Conservation (phyloP, 2,888 invertebrate species). For the Melikaiella ostensackeni region DNA sequence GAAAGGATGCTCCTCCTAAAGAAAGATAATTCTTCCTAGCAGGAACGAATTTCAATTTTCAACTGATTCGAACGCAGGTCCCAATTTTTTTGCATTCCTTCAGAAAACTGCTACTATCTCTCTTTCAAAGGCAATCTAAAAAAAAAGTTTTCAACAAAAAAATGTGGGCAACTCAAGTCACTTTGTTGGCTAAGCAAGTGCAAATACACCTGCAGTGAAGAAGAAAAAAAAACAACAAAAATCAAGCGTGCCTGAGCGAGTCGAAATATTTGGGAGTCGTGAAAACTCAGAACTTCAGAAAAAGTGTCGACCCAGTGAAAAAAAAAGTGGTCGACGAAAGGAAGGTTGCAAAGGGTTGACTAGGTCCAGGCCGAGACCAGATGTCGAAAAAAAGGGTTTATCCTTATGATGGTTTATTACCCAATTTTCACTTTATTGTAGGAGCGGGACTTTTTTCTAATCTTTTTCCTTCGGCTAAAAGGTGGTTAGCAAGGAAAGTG, state of each 20-base stretch:
- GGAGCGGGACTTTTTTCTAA: conserved; percentile 47
- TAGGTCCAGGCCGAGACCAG: not conserved
- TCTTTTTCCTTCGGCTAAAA: conserved; percentile 48
- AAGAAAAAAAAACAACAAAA: conserved; percentile 9
- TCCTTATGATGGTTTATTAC: conserved; percentile 53
- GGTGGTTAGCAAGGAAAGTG: conserved; percentile 41
- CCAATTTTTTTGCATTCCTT: conserved; percentile 28
- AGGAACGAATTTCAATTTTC: conserved; percentile 14
- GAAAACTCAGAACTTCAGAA: not conserved
- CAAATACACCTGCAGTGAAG: conserved; percentile 20
- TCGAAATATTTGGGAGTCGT: conserved; percentile 11
- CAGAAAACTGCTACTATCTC: not conserved
- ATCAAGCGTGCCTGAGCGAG: not conserved
- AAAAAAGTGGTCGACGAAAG: conserved; percentile 44
- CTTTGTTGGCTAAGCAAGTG: conserved; percentile 5
- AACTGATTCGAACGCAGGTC: conserved; percentile 7
- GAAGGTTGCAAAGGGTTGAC: conserved; percentile 44
- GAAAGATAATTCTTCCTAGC: conserved; percentile 1
- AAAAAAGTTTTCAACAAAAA: not conserved
- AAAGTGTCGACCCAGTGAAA: conserved; percentile 32
- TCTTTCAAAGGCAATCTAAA: not conserved
- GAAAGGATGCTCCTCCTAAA: not conserved
- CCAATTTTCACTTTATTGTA: conserved; percentile 61
- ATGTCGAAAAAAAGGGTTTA: not conserved
- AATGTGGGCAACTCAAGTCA: not conserved